Percentiles rank a stretch among this genome's conserved stretches.
These are phyloP conservation scores for Peromyscus polionotus DNA, from an alignment of 2,113 vertebrate species.

Conservation along the genomic window DNA sequence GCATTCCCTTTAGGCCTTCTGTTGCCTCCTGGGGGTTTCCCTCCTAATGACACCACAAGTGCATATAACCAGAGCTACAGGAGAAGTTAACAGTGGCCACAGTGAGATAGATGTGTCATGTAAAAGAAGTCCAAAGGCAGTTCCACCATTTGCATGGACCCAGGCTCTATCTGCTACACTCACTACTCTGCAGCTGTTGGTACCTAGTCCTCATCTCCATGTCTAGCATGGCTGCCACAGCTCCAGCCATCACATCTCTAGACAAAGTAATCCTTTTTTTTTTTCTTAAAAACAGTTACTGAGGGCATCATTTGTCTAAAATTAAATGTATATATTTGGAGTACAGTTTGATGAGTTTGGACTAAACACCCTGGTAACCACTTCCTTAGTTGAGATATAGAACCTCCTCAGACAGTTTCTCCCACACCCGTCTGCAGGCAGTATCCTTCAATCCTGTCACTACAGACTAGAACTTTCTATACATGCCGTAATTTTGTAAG, in stretches of 20 bases:
- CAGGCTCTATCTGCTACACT: neutral
- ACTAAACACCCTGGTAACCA: neutral
- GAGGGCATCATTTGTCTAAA: constrained; percentile 28
- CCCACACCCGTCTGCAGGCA: neutral
- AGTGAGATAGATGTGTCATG: neutral
- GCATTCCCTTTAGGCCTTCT: neutral
- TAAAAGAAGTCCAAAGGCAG: neutral
- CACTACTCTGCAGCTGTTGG: neutral
- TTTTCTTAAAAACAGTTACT: neutral
- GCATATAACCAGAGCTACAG: neutral
- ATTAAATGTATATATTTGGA: constrained; percentile 52
- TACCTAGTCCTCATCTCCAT: neutral
- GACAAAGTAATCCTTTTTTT: neutral
- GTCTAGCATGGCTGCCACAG: neutral
- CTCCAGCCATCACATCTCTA: constrained; percentile 25
- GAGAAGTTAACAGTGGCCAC: neutral
- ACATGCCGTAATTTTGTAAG: neutral
- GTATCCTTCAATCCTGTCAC: neutral
- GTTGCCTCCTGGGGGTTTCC: neutral
- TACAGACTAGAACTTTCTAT: neutral
- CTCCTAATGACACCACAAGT: neutral
- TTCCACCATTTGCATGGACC: neutral
- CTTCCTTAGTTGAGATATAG: neutral
- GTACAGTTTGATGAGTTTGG: neutral
- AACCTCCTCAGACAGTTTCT: neutral